Evolutionary conservation across 2,797 vertebrate species (phyloP), one percentile per base, ranked within the genome.

Genomic region (Spinus olivaceus): DNA sequence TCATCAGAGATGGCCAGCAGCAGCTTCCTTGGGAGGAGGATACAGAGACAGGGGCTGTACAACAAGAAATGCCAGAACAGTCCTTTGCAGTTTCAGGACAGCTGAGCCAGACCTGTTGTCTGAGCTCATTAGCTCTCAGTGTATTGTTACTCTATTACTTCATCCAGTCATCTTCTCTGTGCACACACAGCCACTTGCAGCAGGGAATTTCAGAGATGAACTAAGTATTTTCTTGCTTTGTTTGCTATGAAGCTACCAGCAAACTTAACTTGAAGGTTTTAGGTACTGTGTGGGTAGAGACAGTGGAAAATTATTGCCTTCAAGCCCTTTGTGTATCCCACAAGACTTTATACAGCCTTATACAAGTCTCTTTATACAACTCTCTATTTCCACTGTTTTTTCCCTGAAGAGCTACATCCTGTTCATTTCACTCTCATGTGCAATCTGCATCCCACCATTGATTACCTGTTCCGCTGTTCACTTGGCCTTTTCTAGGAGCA

Each of bases 81-180:
- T 41, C 8, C 12, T 57, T 39, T 50, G 14, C 33, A 71, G 16
- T 5, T 56, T 27, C 57, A 8, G 21, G 12, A 28, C 10, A 59
- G 6, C 6, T 35, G n/a, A 82, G 17, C 7, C n/a, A 74, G 59
- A 46, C 2, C 2, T 2, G 0, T 17, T 32, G 8, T 30, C 30
- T 53, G 37, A 59, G 18, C 17, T 54, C 35, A 8, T 11, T 41
- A 63, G 2, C 3, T 8, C 6, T 79, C n/a, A 32, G 4, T 18
- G 3, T 37, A 19, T 21, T 74, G 7, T 33, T 56, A n/a, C 35
- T 59, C 27, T 50, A 7, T 28, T 3, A 50, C 37, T 65, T 76
- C 41, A 47, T 46, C 46, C 1, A 3, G 13, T 24, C 1, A 0
- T 18, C 22, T 47, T 67, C n/a, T 67, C 46, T 42, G 7, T 3